Evolutionary conservation across 2,113 vertebrate genomes (phyloP), one percentile per base, ranked within the genome.

Genomic region (Gasterosteus aculeatus): DNA sequence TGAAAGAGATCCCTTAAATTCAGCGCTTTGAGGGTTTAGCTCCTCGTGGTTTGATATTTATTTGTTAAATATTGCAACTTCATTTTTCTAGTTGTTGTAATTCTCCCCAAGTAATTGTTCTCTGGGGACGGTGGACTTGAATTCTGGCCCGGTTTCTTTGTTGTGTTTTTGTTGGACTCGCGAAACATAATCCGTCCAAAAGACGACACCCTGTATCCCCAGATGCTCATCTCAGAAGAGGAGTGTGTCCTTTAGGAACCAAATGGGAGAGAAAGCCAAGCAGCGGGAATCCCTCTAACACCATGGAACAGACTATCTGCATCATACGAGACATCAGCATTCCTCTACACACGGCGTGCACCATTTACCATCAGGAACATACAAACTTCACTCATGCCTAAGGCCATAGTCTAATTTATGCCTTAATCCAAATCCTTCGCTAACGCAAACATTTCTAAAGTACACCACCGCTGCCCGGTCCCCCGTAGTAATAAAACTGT

Each of bases 401-500:
- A 69, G 51, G 76, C 54, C 51, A 2, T 46, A 72, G 22, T 83
- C 53, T n/a, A 51, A 7, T 66, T 16, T 35, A 18, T 68, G 67
- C 51, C 56, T 70, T 18, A 29, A 22, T 65, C 38, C 22, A 79
- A 79, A 69, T 78, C 76, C 38, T 65, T 54, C 19, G 16, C 19
- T 22, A 53, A 57, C 46, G 58, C 64, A 81, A 83, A 86, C 65
- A 74, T 65, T 63, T 59, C 29, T 60, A 38, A 59, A 65, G 71
- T 44, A 85, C 60, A 76, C 69, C 58, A 31, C 10, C 33, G 29
- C 31, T 51, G 44, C 31, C 53, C 18, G n/a, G 78, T 59, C 49
- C 67, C 85, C 78, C 54, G 76, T 33, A 88, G 68, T 82, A 67
- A 83, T 75, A 77, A 85, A 87, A 82, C 69, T 75, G 77, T 73